Conservation (phyloP, 2,888 invertebrate genomes). For the Torymus auratus region DNA sequence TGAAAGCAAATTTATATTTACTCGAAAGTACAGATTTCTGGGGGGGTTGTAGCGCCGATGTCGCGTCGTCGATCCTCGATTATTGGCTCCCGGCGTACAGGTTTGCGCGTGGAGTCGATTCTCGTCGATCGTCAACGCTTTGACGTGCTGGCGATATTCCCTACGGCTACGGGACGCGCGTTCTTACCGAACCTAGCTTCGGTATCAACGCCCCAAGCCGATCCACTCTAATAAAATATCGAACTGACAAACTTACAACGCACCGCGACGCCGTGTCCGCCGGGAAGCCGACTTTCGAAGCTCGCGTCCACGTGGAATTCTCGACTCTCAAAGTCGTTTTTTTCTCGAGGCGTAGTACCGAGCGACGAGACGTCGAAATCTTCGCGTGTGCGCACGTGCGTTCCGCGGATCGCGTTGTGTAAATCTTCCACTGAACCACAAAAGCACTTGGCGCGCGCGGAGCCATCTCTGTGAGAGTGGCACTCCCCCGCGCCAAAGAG, state of each 20-base stretch:
- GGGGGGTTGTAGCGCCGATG: background rate
- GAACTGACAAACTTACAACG: slow-evolving; percentile 63
- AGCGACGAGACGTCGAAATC: background rate
- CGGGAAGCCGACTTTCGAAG: too few species aligned
- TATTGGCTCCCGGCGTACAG: background rate
- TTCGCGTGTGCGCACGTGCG: background rate
- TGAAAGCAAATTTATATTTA: slow-evolving; percentile 22
- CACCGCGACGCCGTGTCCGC: background rate
- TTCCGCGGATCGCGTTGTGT: slow-evolving; percentile 5
- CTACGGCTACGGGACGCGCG: too few species aligned
- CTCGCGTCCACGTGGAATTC: too few species aligned
- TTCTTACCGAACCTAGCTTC: background rate
- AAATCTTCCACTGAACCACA: slow-evolving; percentile 29
- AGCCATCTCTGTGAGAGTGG: slow-evolving; percentile 14
- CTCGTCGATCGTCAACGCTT: slow-evolving; percentile 12
- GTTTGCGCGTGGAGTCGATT: background rate
- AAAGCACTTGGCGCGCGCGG: slow-evolving; percentile 17
- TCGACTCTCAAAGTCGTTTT: slow-evolving; percentile 2
- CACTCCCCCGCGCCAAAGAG: slow-evolving; percentile 1
- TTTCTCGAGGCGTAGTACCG: background rate
- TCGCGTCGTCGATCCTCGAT: slow-evolving; percentile 5
- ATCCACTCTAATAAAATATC: slow-evolving; percentile 63
- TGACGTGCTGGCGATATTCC: too few species aligned
- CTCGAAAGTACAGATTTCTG: background rate
- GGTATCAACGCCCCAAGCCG: slow-evolving; percentile 24